Evolutionary conservation across 2,113 vertebrate genomes (phyloP).

Genomic region (Centrocercus urophasianus): DNA sequence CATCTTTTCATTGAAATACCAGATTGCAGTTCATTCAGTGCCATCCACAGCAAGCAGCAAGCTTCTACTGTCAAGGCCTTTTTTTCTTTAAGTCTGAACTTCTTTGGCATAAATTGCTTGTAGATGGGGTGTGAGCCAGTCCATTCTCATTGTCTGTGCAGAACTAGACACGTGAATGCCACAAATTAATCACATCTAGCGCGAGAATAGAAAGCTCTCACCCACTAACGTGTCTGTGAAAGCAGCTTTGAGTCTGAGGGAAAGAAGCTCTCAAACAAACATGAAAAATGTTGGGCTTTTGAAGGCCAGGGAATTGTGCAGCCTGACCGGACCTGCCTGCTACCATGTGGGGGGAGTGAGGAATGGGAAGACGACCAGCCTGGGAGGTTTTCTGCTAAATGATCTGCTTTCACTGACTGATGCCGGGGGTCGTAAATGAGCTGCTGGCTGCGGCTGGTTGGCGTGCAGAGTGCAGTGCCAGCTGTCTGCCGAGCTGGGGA

Average conservation of each 20-base stretch:
- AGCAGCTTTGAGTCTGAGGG: conserved; percentile 74
- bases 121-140: conserved; percentile 87
- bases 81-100: conserved; percentile 76
- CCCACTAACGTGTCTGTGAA: conserved; percentile 78
- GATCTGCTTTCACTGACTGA: conserved; percentile 80
- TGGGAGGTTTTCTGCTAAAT: conserved; percentile 79
- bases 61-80: conserved; percentile 39
- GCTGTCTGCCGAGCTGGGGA: conserved; percentile 82
- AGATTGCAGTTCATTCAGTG: neutral
- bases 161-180: conserved; percentile 85
- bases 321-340: conserved; percentile 79
- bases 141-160: conserved; percentile 86
- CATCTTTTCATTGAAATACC: neutral
- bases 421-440: conserved; percentile 79
- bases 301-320: conserved; percentile 75
- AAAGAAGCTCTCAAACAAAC: conserved; percentile 82
- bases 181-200: conserved; percentile 94
- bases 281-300: conserved; percentile 86
- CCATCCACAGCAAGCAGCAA: conserved; percentile 46
- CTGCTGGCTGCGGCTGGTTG: conserved; percentile 80
- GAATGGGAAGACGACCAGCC: conserved; percentile 76
- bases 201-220: conserved; percentile 83
- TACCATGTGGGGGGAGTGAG: conserved; percentile 79
- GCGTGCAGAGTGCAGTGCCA: conserved; percentile 86
- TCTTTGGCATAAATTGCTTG: conserved; percentile 80